Conservation (phyloP, 2,113 vertebrate genomes). For the Scortum barcoo region DNA sequence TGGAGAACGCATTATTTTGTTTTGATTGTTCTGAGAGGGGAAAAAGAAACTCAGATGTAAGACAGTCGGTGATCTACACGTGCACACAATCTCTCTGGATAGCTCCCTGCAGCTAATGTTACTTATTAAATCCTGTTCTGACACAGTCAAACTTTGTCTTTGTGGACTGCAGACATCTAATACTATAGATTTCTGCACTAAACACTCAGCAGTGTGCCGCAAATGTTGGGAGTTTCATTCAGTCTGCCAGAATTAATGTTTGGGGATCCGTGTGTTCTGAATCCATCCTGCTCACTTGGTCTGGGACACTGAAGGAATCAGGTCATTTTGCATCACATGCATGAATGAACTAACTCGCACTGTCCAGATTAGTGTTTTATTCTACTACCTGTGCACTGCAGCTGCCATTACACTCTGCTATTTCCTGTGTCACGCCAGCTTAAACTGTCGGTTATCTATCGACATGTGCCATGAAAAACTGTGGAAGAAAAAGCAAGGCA, state of each 20-base stretch:
- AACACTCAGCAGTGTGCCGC: not conserved
- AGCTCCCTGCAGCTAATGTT: slow-evolving; percentile 2
- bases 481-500: too few relatives aligned
- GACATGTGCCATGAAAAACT: not conserved
- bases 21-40: slow-evolving; percentile 13
- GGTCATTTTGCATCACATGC: not conserved
- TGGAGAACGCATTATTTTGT: slow-evolving; percentile 16
- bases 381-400: not conserved
- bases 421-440: not conserved
- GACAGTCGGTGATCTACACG: slow-evolving; percentile 13
- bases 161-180: not conserved
- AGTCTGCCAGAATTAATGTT: too few relatives aligned
- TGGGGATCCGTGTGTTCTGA: not conserved
- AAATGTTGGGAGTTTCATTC: not conserved
- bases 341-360: not conserved
- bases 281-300: not conserved
- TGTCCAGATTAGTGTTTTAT: not conserved
- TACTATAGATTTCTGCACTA: not conserved
- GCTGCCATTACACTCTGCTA: not conserved
- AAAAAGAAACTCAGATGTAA: slow-evolving; percentile 1
- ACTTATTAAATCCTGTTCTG: slow-evolving; percentile 14
- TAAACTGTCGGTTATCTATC: not conserved
- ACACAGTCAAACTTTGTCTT: not conserved
- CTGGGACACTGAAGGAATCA: not conserved
- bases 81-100: not conserved